phyloP scores from a whole-genome alignment of 1,140 invertebrate species.

The Plectrocnemia conspersa region DNA sequence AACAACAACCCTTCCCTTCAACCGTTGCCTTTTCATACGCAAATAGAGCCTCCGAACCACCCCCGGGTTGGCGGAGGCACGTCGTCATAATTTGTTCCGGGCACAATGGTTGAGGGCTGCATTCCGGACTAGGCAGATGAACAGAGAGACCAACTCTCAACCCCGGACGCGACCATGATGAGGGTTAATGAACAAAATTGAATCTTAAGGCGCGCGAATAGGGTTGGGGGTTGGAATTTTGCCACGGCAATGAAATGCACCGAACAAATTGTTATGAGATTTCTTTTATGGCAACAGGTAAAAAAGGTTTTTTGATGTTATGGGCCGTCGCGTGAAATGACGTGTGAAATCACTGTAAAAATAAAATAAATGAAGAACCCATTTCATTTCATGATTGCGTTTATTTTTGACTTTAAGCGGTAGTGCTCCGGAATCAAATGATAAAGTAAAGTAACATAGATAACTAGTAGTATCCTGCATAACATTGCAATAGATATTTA shows the following conservation, averaged over 20 bases:
- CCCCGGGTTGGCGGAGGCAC: constrained; percentile 25
- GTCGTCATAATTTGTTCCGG: constrained; percentile 35
- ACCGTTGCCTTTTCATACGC: constrained; percentile 25
- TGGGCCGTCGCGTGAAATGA: too few relatives aligned
- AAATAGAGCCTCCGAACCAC: constrained; percentile 17
- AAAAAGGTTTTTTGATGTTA: too few relatives aligned
- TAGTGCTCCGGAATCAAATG: too few relatives aligned
- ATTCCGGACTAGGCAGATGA: constrained; percentile 24
- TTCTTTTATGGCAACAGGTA: neutral
- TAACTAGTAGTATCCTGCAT: too few relatives aligned
- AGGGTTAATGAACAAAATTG: constrained; percentile 36
- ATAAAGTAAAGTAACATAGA: too few relatives aligned
- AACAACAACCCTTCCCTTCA: constrained; percentile 28
- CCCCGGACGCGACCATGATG: constrained; percentile 17
- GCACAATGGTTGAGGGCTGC: constrained; percentile 26
- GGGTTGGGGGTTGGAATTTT: constrained; percentile 13
- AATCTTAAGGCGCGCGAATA: constrained; percentile 29
- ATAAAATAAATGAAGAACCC: too few relatives aligned
- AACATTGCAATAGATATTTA: too few relatives aligned
- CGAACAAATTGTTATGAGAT: neutral
- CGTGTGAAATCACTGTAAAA: too few relatives aligned
- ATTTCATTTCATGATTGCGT: too few relatives aligned
- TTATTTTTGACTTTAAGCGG: too few relatives aligned
- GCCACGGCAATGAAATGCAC: neutral
- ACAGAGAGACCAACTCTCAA: neutral